Evolutionary conservation across 2,797 vertebrate genomes (phyloP).

Genomic region (Benthosema pterotum): DNA sequence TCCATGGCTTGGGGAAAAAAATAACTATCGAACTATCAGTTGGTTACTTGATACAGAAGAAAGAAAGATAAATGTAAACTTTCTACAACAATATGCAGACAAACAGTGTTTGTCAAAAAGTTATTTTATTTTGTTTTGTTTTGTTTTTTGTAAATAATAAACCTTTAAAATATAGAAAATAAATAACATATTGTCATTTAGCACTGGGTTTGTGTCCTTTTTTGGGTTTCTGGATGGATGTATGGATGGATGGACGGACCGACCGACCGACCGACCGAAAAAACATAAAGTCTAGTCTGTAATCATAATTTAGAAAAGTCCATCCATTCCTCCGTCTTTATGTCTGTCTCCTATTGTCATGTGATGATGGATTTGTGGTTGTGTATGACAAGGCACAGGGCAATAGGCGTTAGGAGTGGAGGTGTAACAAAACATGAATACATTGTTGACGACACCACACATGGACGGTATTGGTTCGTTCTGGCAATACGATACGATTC

Average conservation of each 20-base stretch:
- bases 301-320: too few relatives aligned
- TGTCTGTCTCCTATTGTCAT: too few relatives aligned
- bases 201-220: conserved; percentile 62
- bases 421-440: too few relatives aligned
- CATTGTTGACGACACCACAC: too few relatives aligned
- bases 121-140: conserved; percentile 73
- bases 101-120: conserved; percentile 87
- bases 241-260: neutral
- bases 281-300: neutral
- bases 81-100: conserved; percentile 90
- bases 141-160: conserved; percentile 88
- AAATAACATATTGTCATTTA: conserved; percentile 87
- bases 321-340: too few relatives aligned
- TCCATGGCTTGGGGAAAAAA: conserved; percentile 72
- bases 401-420: too few relatives aligned
- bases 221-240: conserved; percentile 19
- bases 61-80: conserved; percentile 84
- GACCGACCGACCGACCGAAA: too few relatives aligned
- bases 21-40: conserved; percentile 55
- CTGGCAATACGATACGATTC: too few relatives aligned
- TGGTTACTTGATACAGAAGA: conserved; percentile 77
- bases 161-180: conserved; percentile 89
- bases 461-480: too few relatives aligned
- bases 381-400: too few relatives aligned
- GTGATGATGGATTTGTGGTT: too few relatives aligned